Base-by-base conservation (phyloP, 2,113 vertebrate genomes). In the Suncus etruscus region DNA sequence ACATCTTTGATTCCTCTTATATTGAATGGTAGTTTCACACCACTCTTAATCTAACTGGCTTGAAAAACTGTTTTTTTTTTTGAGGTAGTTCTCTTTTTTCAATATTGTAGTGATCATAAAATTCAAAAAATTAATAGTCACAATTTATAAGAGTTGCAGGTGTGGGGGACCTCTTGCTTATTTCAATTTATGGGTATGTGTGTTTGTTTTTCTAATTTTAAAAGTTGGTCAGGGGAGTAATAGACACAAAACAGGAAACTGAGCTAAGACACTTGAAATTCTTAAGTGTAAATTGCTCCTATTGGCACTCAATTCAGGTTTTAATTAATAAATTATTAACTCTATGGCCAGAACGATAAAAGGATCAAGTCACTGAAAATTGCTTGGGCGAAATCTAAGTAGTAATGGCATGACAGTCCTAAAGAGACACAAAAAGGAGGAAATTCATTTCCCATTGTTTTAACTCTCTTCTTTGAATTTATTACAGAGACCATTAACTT, bases 401-500 rank as follows among this genome's bases (percentile, higher is more conserved):
- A 95, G 94, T 70, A 93, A 92, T 89, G n/a, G 63, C 66, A 89
- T 27, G 45, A 94, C 65, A 81, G 83, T 89, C 91, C 94, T 96
- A 79, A 27, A 50, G 4, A 75, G 77, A 86, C 9, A 96, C 88
- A 96, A 82, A 97, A 83, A 95, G 95, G 72, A 79, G 83, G 94
- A 94, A 96, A 83, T 76, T 83, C 75, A 80, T 77, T 93, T 66
- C 87, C 91, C 81, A 47, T 78, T 91, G 81, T 95, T 96, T 95
- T 96, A 94, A 95, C 81, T 69, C 86, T 96, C 78, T 68, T 86
- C 94, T 90, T 91, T 2, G 25, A 94, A 95, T 97, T 97, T 97
- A 97, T 94, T 95, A 93, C 89, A 91, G 91, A 96, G 94, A 90
- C 94, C 94, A 96, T 97, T 97, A 97, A 96, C 92, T 96, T 73